Percentiles rank a stretch among this genome's conserved stretches.
phyloP scores from a whole-genome alignment of 2,113 vertebrate species.

The Sturnus vulgaris region DNA sequence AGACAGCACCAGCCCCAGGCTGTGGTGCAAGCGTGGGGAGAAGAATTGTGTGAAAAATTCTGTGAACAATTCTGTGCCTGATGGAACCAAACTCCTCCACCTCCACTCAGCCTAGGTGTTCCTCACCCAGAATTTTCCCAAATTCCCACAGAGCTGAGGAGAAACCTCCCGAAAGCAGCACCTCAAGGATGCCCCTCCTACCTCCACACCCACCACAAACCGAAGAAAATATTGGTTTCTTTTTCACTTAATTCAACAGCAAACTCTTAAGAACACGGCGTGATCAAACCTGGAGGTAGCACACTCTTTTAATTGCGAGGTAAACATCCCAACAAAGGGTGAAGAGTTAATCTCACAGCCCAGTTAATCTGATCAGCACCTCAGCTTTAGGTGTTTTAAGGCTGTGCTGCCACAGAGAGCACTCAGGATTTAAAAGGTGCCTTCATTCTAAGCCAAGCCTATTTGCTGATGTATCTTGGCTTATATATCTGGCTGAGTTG shows the following conservation, averaged over 20 bases:
- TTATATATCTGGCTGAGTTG: neutral
- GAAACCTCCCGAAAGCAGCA: neutral
- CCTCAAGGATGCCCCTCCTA: neutral
- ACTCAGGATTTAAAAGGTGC: neutral
- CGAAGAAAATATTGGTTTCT: accelerated
- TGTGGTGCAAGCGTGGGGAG: neutral
- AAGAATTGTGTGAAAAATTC: too few species aligned
- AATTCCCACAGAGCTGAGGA: neutral
- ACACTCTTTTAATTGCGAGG: accelerated
- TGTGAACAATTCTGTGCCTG: neutral
- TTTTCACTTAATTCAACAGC: neutral
- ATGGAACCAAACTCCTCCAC: neutral
- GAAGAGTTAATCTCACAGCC: neutral
- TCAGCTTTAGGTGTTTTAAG: neutral
- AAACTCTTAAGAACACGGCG: accelerated
- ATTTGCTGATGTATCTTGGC: neutral
- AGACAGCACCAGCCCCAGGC: neutral
- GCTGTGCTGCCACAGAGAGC: neutral
- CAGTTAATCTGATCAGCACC: neutral
- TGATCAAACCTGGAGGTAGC: neutral
- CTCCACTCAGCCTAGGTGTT: accelerated
- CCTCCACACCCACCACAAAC: accelerated
- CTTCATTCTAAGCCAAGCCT: neutral
- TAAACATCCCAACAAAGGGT: neutral
- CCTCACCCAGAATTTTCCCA: neutral